Conservation (phyloP, 2,797 vertebrate genomes). For the Cottoperca gobio region DNA sequence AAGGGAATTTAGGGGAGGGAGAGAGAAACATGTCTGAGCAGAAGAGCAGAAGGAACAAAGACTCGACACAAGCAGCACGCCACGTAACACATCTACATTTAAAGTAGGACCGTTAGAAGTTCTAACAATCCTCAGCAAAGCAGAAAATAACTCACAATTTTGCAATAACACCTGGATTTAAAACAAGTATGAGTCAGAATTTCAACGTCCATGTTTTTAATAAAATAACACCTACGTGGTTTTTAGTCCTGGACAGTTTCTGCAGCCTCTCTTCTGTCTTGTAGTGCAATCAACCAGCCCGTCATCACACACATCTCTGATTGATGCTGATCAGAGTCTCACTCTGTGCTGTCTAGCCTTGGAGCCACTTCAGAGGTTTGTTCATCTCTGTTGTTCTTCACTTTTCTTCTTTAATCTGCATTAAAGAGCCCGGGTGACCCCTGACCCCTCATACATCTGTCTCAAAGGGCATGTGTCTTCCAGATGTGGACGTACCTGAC, state of each 20-base stretch:
- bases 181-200: neutral
- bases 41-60: conserved; percentile 59
- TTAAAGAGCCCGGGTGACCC: conserved; percentile 72
- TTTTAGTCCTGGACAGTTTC: neutral
- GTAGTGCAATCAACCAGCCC: conserved; percentile 11
- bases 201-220: neutral
- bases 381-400: conserved; percentile 75
- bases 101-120: neutral
- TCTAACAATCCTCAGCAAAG: neutral
- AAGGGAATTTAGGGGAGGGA: conserved; percentile 81
- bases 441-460: conserved; percentile 75
- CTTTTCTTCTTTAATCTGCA: conserved; percentile 79
- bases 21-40: conserved; percentile 78
- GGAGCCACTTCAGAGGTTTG: conserved; percentile 72
- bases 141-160: neutral
- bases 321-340: conserved; percentile 52
- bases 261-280: conserved; percentile 3
- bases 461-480: conserved; percentile 79
- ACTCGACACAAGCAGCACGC: conserved; percentile 48
- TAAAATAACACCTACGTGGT: neutral
- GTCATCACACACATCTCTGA: conserved; percentile 33
- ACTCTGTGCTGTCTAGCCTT: conserved; percentile 39
- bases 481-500: conserved; percentile 80
- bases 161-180: conserved; percentile 4
- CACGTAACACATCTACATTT: conserved; percentile 44